phyloP scores from a whole-genome alignment of 2,797 vertebrate species.

The Microctenopoma lineatum region DNA sequence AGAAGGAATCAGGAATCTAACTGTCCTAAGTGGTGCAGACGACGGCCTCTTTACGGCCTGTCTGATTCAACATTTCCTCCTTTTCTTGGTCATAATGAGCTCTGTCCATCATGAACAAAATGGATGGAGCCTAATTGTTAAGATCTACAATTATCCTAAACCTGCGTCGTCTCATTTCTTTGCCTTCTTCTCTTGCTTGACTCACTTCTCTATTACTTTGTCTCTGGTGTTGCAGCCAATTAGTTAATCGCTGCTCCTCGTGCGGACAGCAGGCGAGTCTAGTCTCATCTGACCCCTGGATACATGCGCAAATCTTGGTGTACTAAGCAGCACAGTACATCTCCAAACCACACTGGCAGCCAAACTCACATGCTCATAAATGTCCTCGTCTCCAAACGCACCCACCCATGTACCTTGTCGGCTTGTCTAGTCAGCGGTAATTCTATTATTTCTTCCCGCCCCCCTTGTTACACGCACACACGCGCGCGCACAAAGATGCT shows the following conservation, averaged over 20 bases:
- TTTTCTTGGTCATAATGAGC: no score
- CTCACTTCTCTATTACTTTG: slow-evolving; percentile 56
- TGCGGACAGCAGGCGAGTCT: slow-evolving; percentile 51
- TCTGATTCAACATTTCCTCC: not conserved
- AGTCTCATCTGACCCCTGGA: slow-evolving; percentile 41
- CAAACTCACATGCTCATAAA: slow-evolving; percentile 4
- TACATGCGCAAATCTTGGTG: slow-evolving; percentile 52
- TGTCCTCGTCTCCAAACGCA: slow-evolving; percentile 21
- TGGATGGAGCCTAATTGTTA: not conserved
- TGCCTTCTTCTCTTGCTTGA: slow-evolving; percentile 1
- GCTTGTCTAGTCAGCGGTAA: slow-evolving; percentile 63
- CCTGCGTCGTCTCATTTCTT: not conserved
- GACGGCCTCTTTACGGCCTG: not conserved
- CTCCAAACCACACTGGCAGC: not conserved
- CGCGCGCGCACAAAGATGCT: slow-evolving; percentile 5
- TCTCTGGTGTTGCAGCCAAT: slow-evolving; percentile 56
- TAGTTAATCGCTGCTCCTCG: slow-evolving; percentile 56
- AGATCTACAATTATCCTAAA: not conserved
- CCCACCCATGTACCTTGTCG: slow-evolving; percentile 17
- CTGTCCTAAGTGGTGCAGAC: not conserved
- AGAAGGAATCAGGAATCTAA: no score
- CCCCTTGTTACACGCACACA: slow-evolving; percentile 23
- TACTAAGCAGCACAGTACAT: slow-evolving; percentile 18
- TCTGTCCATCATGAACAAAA: no score
- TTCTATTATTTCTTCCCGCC: slow-evolving; percentile 40